Evolutionary conservation across 2,888 invertebrate genomes (phyloP), one percentile per base, ranked within the genome.

Genomic region (Oegoconia quadripuncta): DNA sequence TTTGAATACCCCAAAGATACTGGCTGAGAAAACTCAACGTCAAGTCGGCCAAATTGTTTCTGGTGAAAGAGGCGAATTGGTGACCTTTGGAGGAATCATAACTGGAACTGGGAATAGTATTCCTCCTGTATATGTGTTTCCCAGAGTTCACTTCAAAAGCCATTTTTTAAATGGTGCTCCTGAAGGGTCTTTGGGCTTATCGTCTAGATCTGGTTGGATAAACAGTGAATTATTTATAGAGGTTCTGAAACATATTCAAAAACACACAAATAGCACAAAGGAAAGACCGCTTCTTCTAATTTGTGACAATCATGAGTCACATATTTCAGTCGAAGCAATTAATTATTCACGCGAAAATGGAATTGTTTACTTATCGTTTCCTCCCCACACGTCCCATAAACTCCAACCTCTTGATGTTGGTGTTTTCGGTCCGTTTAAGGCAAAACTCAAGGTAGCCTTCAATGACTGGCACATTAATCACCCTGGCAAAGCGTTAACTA

Each of bases 1-100:
- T 17, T 26, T 31, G 9, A 12, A n/a, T 11, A 30, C 37, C n/a
- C 30, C 23, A 6, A 30, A 31, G 17, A 31, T 37, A 11, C 12
- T 31, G 17, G 37, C 31, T 32, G 15, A 13, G 13, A 35, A 18
- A 28, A 17, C 11, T 18, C 18, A 18, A 35, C 16, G 28, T 44
- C 63, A 66, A 48, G 49, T 70, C 1, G 64, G 62, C 1, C 57
- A 64, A 53, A 34, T 64, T 11, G 61, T 63, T 2, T 64, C 64
- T 15, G 55, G 59, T 0, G 67, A 71, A 55, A 59, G 65, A 48
- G 66, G 64, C 8, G 62, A 65, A 36, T 51, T 66, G 3, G 61
- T 74, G 1, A 72, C 71, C 18, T 65, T 70, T 52, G 61, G 59
- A 33, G 63, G 48, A 6, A 64, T 66, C 33, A 59, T 71, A 30